Evolutionary conservation across 1,140 invertebrate genomes (phyloP), one percentile per base, ranked within the genome.

Genomic region (Drosophila melanica): DNA sequence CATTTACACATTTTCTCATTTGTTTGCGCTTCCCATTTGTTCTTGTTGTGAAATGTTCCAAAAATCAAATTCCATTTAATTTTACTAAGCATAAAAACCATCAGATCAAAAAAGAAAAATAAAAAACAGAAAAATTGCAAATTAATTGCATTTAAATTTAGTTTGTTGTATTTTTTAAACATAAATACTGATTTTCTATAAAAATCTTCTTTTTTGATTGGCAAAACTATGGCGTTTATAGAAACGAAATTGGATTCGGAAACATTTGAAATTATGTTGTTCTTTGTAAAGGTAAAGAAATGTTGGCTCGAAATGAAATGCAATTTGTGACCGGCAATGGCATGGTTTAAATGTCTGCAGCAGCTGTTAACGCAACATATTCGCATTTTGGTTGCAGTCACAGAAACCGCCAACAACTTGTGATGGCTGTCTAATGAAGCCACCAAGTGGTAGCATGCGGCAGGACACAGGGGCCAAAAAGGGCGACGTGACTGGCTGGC

Each of bases 341-440:
- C 27, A 27, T 27, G n/a, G 57, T 11, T 14, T 50, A 47, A 60
- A 60, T 59, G 55, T 44, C 41, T 65, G 62, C 50, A 54, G 41
- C 50, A 51, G 60, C 60, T 50, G 64, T 50, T 58, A 30, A 14
- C 39, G 54, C 14, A 41, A 57, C 54, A 54, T 42, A 20, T 45
- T 71, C 58, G 48, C 37, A 35, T 59, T 47, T 58, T n/a, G 44
- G 54, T n/a, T 41, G 44, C 23, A 50, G 27, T 51, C 27, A n/a
- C 47, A 27, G 35, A 64, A 65, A 65, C 68, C 68, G 16, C 51
- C 44, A 48, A 55, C 44, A 27, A 66, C 68, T 37, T 67, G 63
- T 72, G 63, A 66, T 63, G 53, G 63, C 16, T 53, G 69, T 44
- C 68, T 71, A 71, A 71, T 71, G 51, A 65, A 57, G 60, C 23